Conservation (phyloP, 2,888 invertebrate species). For the Calliphora vomitoria region DNA sequence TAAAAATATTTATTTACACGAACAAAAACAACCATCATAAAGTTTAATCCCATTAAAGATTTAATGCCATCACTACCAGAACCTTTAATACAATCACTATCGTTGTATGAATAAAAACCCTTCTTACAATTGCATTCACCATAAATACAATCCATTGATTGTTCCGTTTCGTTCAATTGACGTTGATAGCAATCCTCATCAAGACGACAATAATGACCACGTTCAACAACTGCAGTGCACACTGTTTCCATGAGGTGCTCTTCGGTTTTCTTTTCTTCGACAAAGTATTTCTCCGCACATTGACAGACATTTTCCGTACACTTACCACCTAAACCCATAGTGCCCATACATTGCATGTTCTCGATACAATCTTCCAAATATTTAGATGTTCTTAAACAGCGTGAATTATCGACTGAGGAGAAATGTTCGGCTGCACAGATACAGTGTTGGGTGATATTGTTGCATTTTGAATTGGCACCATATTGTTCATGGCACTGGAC, state of each 20-base stretch:
- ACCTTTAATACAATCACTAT: slow-evolving; percentile 62
- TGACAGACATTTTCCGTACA: slow-evolving; percentile 76
- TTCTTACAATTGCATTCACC: slow-evolving; percentile 78
- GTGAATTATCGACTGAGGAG: slow-evolving; percentile 58
- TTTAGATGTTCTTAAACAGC: slow-evolving; percentile 74
- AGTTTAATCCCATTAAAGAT: not conserved
- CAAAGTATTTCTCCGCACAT: slow-evolving; percentile 76
- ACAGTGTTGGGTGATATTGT: slow-evolving; percentile 64
- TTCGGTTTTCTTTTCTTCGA: slow-evolving; percentile 47
- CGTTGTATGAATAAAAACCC: slow-evolving; percentile 74
- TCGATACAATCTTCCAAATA: slow-evolving; percentile 75
- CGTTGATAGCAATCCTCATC: slow-evolving; percentile 77
- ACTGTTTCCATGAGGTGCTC: slow-evolving; percentile 58
- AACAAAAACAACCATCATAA: not conserved
- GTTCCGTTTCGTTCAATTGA: slow-evolving; percentile 70
- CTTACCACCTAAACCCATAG: slow-evolving; percentile 76
- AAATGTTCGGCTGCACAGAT: slow-evolving; percentile 74
- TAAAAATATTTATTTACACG: slow-evolving; percentile 44
- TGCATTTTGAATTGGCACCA: slow-evolving; percentile 56
- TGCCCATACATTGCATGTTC: slow-evolving; percentile 75
- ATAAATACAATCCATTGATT: slow-evolving; percentile 76
- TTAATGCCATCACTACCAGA: not conserved
- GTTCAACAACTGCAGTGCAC: slow-evolving; percentile 67
- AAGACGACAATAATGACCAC: slow-evolving; percentile 77
- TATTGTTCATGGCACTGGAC: slow-evolving; percentile 75